These are phyloP conservation scores for Bombus superbus DNA, from an alignment of 1,140 invertebrate species.

Conservation along the genomic window DNA sequence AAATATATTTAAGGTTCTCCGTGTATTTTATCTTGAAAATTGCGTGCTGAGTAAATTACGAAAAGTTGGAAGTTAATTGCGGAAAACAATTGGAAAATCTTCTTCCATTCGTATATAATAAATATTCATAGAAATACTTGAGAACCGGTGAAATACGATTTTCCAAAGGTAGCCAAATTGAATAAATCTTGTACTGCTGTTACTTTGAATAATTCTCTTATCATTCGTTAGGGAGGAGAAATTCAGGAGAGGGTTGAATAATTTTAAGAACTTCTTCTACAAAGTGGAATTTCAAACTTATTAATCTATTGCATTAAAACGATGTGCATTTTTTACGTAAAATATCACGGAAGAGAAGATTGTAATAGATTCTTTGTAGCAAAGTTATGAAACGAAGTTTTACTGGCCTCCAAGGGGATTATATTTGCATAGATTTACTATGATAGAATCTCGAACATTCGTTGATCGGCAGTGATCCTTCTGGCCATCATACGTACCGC, in stretches of 20 bases:
- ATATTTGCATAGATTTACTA: constrained; percentile 4
- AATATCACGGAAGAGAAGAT: not conserved
- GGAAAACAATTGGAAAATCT: not conserved
- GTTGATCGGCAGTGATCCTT: not conserved
- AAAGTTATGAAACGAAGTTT: not conserved
- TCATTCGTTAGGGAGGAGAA: not conserved
- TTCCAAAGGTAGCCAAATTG: not conserved
- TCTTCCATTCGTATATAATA: not conserved
- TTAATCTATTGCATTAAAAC: not conserved
- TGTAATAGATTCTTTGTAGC: not conserved
- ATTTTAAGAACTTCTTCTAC: not conserved
- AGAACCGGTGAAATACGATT: not conserved
- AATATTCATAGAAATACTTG: not conserved
- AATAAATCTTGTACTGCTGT: not conserved
- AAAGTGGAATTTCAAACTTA: not conserved
- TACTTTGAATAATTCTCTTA: not conserved
- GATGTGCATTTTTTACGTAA: not conserved
- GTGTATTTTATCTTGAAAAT: no score
- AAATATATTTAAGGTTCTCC: not conserved
- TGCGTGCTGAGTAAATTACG: no score
- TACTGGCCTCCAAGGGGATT: not conserved
- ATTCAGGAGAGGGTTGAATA: not conserved
- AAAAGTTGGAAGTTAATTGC: no score
- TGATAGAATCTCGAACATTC: not conserved
- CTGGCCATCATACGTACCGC: not conserved